Percentiles rank a stretch among this genome's conserved stretches.
Conservation (phyloP, 2,797 vertebrate genomes). For the Gorsachius magnificus region DNA sequence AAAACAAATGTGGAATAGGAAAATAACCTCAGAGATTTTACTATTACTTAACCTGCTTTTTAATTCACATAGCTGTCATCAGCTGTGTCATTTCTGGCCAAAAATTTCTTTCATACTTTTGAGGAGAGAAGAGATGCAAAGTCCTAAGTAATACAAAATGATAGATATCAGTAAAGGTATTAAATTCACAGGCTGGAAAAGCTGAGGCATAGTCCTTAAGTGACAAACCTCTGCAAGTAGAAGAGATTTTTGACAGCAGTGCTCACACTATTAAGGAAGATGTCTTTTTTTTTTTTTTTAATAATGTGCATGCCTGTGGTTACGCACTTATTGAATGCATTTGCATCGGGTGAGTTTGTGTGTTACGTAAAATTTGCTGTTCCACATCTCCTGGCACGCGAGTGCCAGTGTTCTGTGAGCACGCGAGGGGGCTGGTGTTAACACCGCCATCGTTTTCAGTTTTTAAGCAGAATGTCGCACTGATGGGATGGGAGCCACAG, state of each 20-base stretch:
- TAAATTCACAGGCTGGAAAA: background rate
- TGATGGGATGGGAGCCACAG: background rate
- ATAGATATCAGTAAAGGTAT: background rate
- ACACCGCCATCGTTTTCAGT: accelerated
- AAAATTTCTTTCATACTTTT: background rate
- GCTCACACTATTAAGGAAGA: background rate
- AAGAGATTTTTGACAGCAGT: background rate
- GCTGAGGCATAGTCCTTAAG: background rate
- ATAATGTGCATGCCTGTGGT: background rate
- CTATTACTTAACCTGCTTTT: background rate
- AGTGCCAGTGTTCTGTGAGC: background rate
- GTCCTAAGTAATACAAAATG: background rate
- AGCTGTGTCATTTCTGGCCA: background rate
- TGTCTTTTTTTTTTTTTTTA: background rate
- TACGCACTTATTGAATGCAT: background rate
- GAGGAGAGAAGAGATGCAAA: background rate
- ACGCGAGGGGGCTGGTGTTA: background rate
- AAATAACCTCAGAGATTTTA: background rate
- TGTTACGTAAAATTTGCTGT: background rate
- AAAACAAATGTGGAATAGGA: background rate
- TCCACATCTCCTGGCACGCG: accelerated
- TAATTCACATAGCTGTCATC: background rate
- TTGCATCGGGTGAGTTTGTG: background rate
- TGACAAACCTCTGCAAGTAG: background rate
- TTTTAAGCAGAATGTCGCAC: background rate